These are phyloP conservation scores for Spheniscus humboldti DNA, from an alignment of 2,797 vertebrate genomes.

Conservation along the genomic window DNA sequence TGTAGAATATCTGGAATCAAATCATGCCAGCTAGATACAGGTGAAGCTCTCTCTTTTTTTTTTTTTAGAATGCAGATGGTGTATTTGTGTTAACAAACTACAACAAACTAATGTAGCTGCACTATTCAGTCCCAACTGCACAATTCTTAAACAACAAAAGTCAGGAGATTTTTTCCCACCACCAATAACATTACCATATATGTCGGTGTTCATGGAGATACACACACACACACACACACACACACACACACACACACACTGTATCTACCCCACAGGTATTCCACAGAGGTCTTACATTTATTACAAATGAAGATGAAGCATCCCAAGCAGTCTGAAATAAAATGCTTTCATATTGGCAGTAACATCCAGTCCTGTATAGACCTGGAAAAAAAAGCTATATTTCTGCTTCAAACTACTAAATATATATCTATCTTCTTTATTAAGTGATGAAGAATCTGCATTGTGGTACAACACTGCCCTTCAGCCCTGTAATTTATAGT, in stretches of 20 bases:
- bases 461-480: not conserved
- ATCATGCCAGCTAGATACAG: not conserved
- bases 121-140: not conserved
- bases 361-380: not conserved
- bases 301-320: not conserved
- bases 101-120: not conserved
- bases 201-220: not conserved
- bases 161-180: not conserved
- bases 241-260: not conserved
- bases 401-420: not conserved
- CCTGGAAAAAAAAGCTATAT: not conserved
- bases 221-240: no score
- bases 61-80: not conserved
- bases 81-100: not conserved
- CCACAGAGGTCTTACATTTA: not conserved
- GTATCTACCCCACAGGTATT: not conserved
- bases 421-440: not conserved
- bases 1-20: not conserved
- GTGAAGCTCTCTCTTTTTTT: not conserved
- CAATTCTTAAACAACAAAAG: not conserved
- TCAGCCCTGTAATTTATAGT: not conserved
- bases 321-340: not conserved
- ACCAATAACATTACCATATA: not conserved
- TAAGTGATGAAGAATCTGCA: not conserved
- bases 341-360: not conserved